A percentile compares a stretch with the other conserved stretches of the same genome.
Conservation (phyloP, 2,797 vertebrate species). For the Hozukius guyotensis region DNA sequence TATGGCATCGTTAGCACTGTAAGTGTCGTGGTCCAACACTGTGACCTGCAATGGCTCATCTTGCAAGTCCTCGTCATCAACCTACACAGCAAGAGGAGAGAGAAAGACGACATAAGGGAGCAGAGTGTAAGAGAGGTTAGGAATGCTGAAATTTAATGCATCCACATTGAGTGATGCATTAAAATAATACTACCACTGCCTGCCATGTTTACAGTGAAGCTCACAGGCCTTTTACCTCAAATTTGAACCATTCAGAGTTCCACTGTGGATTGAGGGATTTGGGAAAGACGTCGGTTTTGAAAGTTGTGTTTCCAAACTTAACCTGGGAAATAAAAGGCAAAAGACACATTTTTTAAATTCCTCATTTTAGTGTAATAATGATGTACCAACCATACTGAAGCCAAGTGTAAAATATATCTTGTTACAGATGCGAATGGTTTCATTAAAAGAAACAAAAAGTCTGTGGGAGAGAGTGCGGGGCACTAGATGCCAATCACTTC, state of each 20-base stretch:
- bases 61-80: conserved; percentile 98
- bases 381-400: neutral
- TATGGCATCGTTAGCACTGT: conserved; percentile 98
- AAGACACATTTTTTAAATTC: neutral
- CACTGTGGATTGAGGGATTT: conserved; percentile 99
- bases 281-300: conserved; percentile 96
- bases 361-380: neutral
- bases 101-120: neutral
- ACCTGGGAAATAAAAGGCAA: conserved; percentile 82
- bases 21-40: conserved; percentile 97
- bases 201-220: neutral
- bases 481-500: too few relatives aligned
- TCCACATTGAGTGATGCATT: neutral
- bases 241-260: conserved; percentile 99
- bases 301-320: conserved; percentile 98
- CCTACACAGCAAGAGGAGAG: conserved; percentile 75
- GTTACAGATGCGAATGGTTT: neutral
- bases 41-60: conserved; percentile 98
- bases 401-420: neutral
- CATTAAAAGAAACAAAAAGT: neutral
- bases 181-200: neutral
- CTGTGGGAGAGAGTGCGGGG: too few relatives aligned
- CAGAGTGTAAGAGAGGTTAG: neutral
- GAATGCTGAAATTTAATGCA: neutral
- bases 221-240: conserved; percentile 88